These are phyloP conservation scores for Morus bassanus DNA, from an alignment of 2,797 vertebrate species.

Conservation along the genomic window DNA sequence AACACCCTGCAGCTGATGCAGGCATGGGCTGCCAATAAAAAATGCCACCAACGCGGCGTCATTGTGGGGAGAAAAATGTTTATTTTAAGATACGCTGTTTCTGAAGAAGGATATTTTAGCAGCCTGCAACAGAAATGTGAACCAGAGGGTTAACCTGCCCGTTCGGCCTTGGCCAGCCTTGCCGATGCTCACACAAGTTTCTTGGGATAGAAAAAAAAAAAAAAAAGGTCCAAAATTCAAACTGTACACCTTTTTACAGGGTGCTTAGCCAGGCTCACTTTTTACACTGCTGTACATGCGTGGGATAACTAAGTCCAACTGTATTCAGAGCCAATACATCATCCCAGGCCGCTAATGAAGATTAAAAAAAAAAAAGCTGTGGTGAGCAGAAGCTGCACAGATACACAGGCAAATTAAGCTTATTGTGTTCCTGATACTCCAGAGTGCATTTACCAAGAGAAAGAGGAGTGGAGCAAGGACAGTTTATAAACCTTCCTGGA, in stretches of 20 bases:
- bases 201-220: not conserved
- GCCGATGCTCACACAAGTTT: not conserved
- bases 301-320: constrained; percentile 3
- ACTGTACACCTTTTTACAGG: constrained; percentile 45
- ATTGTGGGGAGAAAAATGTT: constrained; percentile 3
- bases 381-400: not conserved
- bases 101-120: constrained; percentile 5
- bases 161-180: constrained; percentile 30
- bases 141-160: not conserved
- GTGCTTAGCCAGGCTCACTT: not conserved
- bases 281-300: constrained; percentile 16
- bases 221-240: not conserved
- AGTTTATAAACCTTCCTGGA: not conserved
- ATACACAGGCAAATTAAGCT: constrained; percentile 39
- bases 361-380: not conserved
- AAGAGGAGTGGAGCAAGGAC: not conserved
- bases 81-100: constrained; percentile 57
- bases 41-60: not conserved
- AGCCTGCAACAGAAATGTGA: not conserved
- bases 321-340: not conserved
- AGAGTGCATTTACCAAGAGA: constrained; percentile 17
- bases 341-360: constrained; percentile 12
- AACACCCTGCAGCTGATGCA: not conserved
- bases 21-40: not conserved
- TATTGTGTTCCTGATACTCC: constrained; percentile 4